Evolutionary conservation across 2,888 invertebrate genomes (phyloP).

Genomic region (Orchesella flavescens): DNA sequence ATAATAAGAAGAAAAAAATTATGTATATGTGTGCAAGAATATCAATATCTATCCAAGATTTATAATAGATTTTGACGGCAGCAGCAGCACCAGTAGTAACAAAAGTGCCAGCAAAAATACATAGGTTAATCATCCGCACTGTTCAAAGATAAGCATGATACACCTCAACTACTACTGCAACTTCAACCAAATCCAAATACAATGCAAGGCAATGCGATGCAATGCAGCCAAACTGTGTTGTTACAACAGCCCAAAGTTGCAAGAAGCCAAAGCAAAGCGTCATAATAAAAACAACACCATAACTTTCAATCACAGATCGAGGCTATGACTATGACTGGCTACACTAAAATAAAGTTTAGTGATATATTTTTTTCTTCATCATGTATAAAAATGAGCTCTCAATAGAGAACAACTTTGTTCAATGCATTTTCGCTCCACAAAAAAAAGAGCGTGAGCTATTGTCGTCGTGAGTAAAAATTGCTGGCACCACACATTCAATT

Average conservation of each 20-base stretch:
- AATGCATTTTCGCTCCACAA: not conserved
- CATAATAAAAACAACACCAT: conserved; percentile 15
- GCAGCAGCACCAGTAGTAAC: not conserved
- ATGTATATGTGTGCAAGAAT: not conserved
- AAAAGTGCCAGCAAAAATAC: not conserved
- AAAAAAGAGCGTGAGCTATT: not conserved
- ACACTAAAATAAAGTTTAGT: not conserved
- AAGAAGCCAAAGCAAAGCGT: not conserved
- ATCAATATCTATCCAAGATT: not conserved
- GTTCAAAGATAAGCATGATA: conserved; percentile 39
- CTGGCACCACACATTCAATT: not conserved
- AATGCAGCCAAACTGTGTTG: not conserved
- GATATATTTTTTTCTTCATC: no score
- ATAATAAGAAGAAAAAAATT: no score
- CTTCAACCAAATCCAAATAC: not conserved
- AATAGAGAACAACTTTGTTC: not conserved
- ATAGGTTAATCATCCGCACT: conserved; percentile 44
- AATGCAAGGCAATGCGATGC: no score
- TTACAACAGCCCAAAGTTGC: not conserved
- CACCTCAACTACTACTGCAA: conserved; percentile 12
- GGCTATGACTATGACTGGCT: not conserved
- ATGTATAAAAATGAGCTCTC: no score
- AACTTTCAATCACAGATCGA: conserved; percentile 33
- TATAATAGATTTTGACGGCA: not conserved
- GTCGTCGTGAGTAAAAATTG: not conserved